Evolutionary conservation across 2,797 vertebrate genomes (phyloP), one percentile per base, ranked within the genome.

Genomic region (Paramormyrops hopkinsi): DNA sequence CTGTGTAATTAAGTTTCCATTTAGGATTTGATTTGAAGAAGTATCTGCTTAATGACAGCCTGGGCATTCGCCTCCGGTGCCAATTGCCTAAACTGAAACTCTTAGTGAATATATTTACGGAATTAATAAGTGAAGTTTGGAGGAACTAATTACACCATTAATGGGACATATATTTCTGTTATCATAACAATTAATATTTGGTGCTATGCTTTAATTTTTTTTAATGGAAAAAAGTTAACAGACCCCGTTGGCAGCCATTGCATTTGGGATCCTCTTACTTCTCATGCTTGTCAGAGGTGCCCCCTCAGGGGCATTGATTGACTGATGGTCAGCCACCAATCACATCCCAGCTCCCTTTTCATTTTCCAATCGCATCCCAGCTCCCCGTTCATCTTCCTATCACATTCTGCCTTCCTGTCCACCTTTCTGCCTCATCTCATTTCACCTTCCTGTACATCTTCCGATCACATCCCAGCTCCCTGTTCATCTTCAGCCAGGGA

Each of bases 1-100:
- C 41, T 37, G 6, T 84, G 48, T 53, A 89, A 73, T 53, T 62
- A 76, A 54, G 59, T 65, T 48, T 65, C 83, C 41, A 44, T 69
- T 89, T 62, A 22, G 88, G 79, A 48, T 62, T 89, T 46, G 88
- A 79, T 84, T 89, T 46, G 88, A 79, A 17, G 50, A 50, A 25
- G 22, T 65, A 41, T 50, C 50, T 29, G 44, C 53, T 89, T 89
- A 44, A 69, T 48, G 19, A 19, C 44, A 19, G 17, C 53, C 53
- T 7, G 33, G 48, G 82, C 22, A 25, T 85, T 48, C 84, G 54
- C 19, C 17, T 48, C 6, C 17, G 2, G 11, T 88, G 59, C 54
- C 54, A 44, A n/a, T 65, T 87, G 33, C 54, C 37, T 65, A n/a
- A 41, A 44, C 86, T 54, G 41, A 88, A 88, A 46, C 41, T 88